Percentiles rank a stretch among this genome's conserved stretches.
Conservation (phyloP, 2,888 invertebrate genomes). For the Clepsis dumicolana region DNA sequence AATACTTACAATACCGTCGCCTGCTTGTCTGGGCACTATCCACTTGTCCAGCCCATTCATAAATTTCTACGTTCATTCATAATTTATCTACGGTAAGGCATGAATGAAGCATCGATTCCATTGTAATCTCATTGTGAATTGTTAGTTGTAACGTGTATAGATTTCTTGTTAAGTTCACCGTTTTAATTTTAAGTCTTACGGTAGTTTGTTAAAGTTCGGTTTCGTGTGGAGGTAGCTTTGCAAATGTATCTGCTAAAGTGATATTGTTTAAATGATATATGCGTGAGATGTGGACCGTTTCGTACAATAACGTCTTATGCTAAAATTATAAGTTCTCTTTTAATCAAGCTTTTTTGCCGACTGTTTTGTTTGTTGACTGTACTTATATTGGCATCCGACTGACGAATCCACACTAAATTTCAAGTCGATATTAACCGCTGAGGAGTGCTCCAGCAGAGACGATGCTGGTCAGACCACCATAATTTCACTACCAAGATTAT, state of each 20-base stretch:
- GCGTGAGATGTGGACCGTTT: constrained; percentile 13
- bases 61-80: constrained; percentile 70
- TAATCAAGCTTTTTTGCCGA: not conserved
- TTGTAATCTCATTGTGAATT: constrained; percentile 49
- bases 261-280: constrained; percentile 21
- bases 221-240: not conserved
- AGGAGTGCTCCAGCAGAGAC: no score
- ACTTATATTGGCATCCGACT: no score
- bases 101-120: constrained; percentile 67
- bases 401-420: no score
- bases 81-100: constrained; percentile 62
- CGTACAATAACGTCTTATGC: not conserved
- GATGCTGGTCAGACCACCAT: no score
- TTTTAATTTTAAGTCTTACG: not conserved
- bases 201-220: not conserved
- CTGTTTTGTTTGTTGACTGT: no score
- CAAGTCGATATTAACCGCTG: no score
- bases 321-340: not conserved
- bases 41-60: constrained; percentile 69
- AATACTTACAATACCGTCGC: constrained; percentile 63
- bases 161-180: constrained; percentile 3
- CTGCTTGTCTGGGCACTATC: constrained; percentile 65
- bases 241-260: constrained; percentile 9
- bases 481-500: no score
- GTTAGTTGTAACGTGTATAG: constrained; percentile 32